These are phyloP conservation scores for Drosophila murphyi DNA, from an alignment of 1,140 invertebrate genomes.

Conservation along the genomic window DNA sequence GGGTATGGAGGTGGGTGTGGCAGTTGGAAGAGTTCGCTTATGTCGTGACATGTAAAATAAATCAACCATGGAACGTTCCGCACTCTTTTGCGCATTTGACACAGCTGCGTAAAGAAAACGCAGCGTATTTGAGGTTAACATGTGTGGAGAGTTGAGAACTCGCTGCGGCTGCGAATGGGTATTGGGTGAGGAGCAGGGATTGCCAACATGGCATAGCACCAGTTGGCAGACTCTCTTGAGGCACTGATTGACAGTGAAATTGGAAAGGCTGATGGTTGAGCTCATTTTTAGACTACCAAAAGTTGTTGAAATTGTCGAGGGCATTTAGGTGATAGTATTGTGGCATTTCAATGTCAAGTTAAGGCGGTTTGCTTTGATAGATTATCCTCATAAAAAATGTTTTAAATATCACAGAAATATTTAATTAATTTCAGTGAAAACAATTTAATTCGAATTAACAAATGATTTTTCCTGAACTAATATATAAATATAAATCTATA, in stretches of 20 bases:
- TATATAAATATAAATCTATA: too few species aligned
- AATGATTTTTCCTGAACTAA: too few species aligned
- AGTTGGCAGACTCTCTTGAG: slow-evolving; percentile 23
- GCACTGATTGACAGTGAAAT: slow-evolving; percentile 50
- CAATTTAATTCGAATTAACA: too few species aligned
- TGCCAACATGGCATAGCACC: slow-evolving; percentile 16
- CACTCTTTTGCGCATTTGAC: slow-evolving; percentile 3
- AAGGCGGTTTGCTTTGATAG: background rate
- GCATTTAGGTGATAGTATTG: slow-evolving; percentile 1
- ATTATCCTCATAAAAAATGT: background rate
- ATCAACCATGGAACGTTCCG: slow-evolving; percentile 59
- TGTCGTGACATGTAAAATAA: slow-evolving; percentile 82
- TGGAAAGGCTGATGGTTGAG: slow-evolving; percentile 37
- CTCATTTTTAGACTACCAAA: background rate
- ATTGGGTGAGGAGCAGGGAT: background rate
- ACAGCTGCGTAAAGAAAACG: slow-evolving; percentile 51
- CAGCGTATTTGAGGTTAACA: slow-evolving; percentile 43
- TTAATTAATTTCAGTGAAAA: too few species aligned
- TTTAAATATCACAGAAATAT: background rate
- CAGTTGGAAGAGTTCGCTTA: slow-evolving; percentile 69
- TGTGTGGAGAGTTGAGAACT: slow-evolving; percentile 10
- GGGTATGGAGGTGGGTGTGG: slow-evolving; percentile 46
- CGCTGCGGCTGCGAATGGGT: slow-evolving; percentile 2
- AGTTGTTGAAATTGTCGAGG: slow-evolving; percentile 3
- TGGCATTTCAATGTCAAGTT: background rate